phyloP scores from a whole-genome alignment of 23 tunicate genomes.

The Trididemnum miniatum region DNA sequence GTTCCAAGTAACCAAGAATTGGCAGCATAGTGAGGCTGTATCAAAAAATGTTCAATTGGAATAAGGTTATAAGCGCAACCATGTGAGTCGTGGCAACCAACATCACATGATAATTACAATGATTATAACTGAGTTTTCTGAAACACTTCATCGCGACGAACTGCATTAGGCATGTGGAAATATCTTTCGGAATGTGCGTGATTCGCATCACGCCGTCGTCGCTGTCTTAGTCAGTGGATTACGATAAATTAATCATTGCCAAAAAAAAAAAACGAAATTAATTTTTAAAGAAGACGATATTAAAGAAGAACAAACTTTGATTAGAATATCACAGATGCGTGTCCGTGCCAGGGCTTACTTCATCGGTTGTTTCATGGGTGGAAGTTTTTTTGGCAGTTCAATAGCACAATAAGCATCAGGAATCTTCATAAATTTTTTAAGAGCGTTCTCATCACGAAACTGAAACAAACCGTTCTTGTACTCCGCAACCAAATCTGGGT shows the following conservation, averaged over 20 bases:
- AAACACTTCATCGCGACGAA: too few species aligned
- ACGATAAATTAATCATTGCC: neutral
- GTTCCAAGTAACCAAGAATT: slow-evolving; percentile 86
- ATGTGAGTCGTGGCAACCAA: neutral
- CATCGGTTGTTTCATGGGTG: slow-evolving; percentile 69
- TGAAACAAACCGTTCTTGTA: slow-evolving; percentile 48
- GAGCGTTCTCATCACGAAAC: slow-evolving; percentile 50
- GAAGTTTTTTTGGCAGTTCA: slow-evolving; percentile 80
- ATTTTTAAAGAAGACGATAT: neutral
- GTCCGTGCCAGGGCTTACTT: too few species aligned
- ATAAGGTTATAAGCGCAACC: neutral
- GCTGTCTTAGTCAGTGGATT: neutral
- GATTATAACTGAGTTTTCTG: too few species aligned
- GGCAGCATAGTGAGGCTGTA: slow-evolving; percentile 57
- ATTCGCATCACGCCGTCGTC: too few species aligned
- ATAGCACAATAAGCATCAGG: slow-evolving; percentile 56
- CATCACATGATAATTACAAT: neutral
- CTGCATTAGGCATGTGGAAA: too few species aligned
- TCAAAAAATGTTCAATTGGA: neutral
- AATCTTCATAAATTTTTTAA: slow-evolving; percentile 68
- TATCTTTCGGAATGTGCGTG: too few species aligned
- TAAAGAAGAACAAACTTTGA: too few species aligned
- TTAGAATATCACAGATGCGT: too few species aligned
- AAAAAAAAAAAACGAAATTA: neutral
- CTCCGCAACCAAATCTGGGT: slow-evolving; percentile 50